Conservation (phyloP, 1,140 invertebrate species). For the Holotrichia oblita region DNA sequence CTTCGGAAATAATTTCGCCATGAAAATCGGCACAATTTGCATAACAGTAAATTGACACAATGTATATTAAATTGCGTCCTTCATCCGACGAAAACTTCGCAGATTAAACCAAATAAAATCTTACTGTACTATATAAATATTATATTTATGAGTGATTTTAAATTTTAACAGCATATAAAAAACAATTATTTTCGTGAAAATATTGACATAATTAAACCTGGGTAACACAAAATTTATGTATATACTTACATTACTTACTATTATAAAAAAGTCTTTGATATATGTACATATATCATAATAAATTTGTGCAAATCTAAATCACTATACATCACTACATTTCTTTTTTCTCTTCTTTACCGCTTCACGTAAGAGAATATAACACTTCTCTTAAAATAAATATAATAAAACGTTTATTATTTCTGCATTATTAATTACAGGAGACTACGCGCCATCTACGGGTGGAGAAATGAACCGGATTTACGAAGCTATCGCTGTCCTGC, state of each 20-base stretch:
- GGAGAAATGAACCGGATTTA: conserved; percentile 42
- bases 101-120: too few species aligned
- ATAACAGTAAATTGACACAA: too few species aligned
- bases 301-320: conserved; percentile 34
- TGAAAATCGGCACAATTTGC: too few species aligned
- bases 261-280: conserved; percentile 33
- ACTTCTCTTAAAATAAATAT: conserved; percentile 17
- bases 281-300: conserved; percentile 21
- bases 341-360: not conserved
- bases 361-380: not conserved
- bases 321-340: conserved; percentile 25
- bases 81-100: too few species aligned
- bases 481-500: conserved; percentile 65
- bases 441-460: not conserved
- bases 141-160: too few species aligned
- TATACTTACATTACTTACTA: conserved; percentile 2
- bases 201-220: not conserved
- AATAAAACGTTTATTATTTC: conserved; percentile 17
- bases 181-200: not conserved
- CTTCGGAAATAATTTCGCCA: too few species aligned
- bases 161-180: too few species aligned
- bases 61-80: too few species aligned
- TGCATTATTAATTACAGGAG: not conserved
- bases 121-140: too few species aligned
- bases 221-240: conserved; percentile 21